Conservation (phyloP, 2,113 vertebrate species). For the Vidua chalybeata region DNA sequence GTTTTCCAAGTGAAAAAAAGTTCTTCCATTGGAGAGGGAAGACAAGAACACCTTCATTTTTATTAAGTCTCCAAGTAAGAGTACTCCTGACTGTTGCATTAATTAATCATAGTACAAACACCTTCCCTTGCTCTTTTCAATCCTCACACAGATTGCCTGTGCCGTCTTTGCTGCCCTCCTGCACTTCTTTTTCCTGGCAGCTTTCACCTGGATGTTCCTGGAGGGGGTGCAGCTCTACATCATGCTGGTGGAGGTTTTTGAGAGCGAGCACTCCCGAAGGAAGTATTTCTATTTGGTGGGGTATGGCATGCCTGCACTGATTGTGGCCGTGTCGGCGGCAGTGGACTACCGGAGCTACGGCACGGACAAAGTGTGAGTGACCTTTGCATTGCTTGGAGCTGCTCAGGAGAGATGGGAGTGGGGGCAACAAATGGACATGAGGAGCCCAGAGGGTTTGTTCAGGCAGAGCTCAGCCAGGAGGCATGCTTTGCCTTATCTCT, state of each 20-base stretch:
- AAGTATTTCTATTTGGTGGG: constrained; percentile 97
- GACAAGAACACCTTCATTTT: not conserved
- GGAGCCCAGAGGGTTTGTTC: not conserved
- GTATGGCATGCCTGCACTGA: constrained; percentile 92
- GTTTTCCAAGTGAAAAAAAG: not conserved
- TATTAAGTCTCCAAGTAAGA: not conserved
- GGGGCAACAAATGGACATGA: not conserved
- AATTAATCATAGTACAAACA: not conserved
- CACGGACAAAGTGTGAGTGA: constrained; percentile 93
- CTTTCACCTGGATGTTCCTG: constrained; percentile 99
- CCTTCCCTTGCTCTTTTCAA: not conserved
- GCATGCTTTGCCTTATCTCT: not conserved
- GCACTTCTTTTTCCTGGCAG: constrained; percentile 98
- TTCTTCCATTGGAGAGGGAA: not conserved
- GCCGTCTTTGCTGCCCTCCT: constrained; percentile 94
- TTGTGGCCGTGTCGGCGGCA: constrained; percentile 91
- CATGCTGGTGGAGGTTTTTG: constrained; percentile 98
- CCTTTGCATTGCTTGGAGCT: not conserved
- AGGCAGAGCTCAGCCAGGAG: not conserved
- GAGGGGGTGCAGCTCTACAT: constrained; percentile 98
- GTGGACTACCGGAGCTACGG: constrained; percentile 97
- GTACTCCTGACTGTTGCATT: not conserved
- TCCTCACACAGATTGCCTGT: constrained; percentile 84
- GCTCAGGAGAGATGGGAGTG: not conserved
- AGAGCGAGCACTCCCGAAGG: constrained; percentile 92